Evolutionary conservation across 2,797 vertebrate species (phyloP), one percentile per base, ranked within the genome.

Genomic region (Dicrostonyx torquatus): DNA sequence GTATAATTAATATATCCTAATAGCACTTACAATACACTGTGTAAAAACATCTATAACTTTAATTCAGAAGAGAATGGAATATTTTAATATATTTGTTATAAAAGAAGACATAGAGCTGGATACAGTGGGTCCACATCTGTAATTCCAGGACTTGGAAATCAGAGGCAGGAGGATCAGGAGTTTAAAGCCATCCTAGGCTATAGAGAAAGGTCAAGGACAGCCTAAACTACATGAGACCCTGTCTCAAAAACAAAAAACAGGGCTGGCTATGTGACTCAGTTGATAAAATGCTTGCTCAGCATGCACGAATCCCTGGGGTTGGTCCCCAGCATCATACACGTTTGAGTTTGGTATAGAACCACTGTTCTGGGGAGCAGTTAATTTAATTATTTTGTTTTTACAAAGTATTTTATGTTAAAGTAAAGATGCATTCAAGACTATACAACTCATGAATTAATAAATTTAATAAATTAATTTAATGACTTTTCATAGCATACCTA

Each of bases 21-120:
- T 73, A 87, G 29, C 62, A 88, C 37, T 83, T 58, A 88, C 37
- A 34, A 88, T 37, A 2, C 14, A 22, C 10, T 68, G 53, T 78
- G 7, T 77, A 80, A 29, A 90, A 77, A 53, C 68, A 64, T 62
- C 64, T 91, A 62, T 66, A 94, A 43, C 77, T 89, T 73, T 70
- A 91, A 48, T 91, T 91, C 60, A 88, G 50, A 62, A 78, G 26
- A 75, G 17, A 68, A 60, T 31, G 40, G 18, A 5, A 66, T 62
- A n/a, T 83, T 86, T 72, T 72, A 80, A 87, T 79, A 80, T 26
- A 50, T 77, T 64, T 77, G 34, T 37, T 77, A 15, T 40, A 48
- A 87, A 43, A 55, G 40, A 62, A 62, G 60, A 43, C 20, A 24
- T 50, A 87, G 26, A 58, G 26, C 50, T 15, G 6, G 43, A 43